Evolutionary conservation across 2,888 invertebrate species (phyloP).

Genomic region (Spilosoma lubricipeda): DNA sequence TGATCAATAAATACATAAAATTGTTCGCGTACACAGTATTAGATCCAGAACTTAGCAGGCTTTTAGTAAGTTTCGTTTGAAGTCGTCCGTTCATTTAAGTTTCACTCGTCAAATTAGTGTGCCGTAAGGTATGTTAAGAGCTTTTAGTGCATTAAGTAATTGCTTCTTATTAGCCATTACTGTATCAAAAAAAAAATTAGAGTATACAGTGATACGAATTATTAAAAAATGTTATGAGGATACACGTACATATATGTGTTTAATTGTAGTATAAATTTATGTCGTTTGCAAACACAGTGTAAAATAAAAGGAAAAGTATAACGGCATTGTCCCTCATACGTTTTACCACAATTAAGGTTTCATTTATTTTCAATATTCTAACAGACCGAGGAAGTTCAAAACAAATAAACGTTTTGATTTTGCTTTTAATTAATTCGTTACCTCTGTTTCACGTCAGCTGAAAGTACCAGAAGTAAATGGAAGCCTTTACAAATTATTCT

Average conservation of each 20-base stretch:
- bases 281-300: too few species aligned
- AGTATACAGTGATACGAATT: neutral
- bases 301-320: neutral
- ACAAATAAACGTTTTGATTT: neutral
- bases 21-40: slow-evolving; percentile 26
- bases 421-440: slow-evolving; percentile 15
- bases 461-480: slow-evolving; percentile 17
- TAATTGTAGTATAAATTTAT: too few species aligned
- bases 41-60: slow-evolving; percentile 35
- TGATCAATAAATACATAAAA: neutral
- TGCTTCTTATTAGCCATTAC: slow-evolving; percentile 28
- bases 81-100: slow-evolving; percentile 31
- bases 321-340: too few species aligned
- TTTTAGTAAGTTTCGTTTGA: slow-evolving; percentile 31
- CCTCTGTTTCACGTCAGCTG: slow-evolving; percentile 16
- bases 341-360: neutral
- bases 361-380: neutral
- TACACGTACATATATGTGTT: too few species aligned
- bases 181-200: slow-evolving; percentile 6
- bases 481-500: slow-evolving; percentile 32
- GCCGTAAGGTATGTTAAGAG: slow-evolving; percentile 32
- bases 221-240: too few species aligned
- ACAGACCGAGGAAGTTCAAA: neutral
- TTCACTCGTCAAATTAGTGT: slow-evolving; percentile 22
- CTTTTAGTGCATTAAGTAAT: slow-evolving; percentile 38